Percentiles rank a stretch among this genome's conserved stretches.
phyloP scores from a whole-genome alignment of 2,888 invertebrate genomes.

The Coelinius sp. region DNA sequence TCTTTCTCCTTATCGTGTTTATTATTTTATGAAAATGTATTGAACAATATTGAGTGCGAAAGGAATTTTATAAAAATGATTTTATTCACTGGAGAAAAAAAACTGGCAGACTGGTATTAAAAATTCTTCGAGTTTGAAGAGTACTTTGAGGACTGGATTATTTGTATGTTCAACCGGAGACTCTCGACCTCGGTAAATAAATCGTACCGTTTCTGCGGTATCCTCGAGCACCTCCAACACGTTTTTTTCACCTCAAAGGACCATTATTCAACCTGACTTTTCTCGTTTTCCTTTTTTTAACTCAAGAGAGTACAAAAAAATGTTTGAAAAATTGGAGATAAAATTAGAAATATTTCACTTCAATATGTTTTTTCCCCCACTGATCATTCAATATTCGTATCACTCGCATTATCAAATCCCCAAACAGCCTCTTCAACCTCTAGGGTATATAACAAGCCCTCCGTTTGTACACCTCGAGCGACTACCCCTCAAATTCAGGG shows the following conservation, averaged over 20 bases:
- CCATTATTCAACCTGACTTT: conserved; percentile 25
- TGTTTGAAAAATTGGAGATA: conserved; percentile 1
- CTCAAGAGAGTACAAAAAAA: background rate
- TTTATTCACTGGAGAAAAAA: too few species aligned
- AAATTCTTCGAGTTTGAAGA: too few species aligned
- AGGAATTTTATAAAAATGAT: background rate
- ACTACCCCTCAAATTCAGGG: background rate
- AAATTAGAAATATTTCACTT: background rate
- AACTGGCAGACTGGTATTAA: too few species aligned
- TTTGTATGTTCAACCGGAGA: conserved; percentile 13
- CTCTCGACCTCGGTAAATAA: conserved; percentile 33
- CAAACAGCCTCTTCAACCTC: too few species aligned
- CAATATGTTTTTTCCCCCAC: background rate
- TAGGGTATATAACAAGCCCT: background rate
- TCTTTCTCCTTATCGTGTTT: conserved; percentile 14
- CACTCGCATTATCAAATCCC: background rate
- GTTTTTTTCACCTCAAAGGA: conserved; percentile 5
- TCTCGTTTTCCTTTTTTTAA: background rate
- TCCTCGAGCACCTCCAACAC: conserved; percentile 1
- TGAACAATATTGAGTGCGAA: background rate
- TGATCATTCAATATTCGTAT: background rate
- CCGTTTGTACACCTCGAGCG: background rate
- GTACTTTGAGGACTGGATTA: background rate
- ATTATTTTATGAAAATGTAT: background rate
- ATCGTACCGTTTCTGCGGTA: background rate